phyloP scores from a whole-genome alignment of 1,140 invertebrate species.

The Rhagoletis pomonella region DNA sequence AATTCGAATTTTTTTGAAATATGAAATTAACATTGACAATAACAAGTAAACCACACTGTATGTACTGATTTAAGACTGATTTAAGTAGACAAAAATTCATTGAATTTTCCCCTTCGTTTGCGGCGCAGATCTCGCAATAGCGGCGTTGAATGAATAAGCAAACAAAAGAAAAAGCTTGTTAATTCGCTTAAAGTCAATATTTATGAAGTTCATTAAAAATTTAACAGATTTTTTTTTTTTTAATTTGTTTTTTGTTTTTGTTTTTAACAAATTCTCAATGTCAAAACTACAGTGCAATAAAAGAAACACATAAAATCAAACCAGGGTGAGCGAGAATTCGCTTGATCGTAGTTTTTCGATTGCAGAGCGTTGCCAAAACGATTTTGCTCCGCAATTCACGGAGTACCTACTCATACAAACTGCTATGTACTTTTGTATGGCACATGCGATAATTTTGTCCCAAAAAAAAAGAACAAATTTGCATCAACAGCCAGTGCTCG shows the following conservation, averaged over 20 bases:
- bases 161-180: conserved; percentile 21
- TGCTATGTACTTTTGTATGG: no score
- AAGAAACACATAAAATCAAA: neutral
- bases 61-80: neutral
- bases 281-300: conserved; percentile 1
- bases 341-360: no score
- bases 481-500: no score
- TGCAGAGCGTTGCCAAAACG: no score
- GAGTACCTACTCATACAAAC: no score
- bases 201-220: conserved; percentile 40
- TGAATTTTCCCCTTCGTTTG: conserved; percentile 7
- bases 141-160: neutral
- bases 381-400: no score
- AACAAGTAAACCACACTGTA: neutral
- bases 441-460: no score
- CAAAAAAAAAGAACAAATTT: no score
- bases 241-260: neutral
- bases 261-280: conserved; percentile 35
- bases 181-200: conserved; percentile 46
- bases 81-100: neutral
- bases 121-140: neutral
- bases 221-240: conserved; percentile 4
- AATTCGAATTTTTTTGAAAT: no score
- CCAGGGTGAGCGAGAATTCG: no score
- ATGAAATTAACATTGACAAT: no score